Evolutionary conservation across 2,888 invertebrate species (phyloP).

Genomic region (Cremastinae sp.): DNA sequence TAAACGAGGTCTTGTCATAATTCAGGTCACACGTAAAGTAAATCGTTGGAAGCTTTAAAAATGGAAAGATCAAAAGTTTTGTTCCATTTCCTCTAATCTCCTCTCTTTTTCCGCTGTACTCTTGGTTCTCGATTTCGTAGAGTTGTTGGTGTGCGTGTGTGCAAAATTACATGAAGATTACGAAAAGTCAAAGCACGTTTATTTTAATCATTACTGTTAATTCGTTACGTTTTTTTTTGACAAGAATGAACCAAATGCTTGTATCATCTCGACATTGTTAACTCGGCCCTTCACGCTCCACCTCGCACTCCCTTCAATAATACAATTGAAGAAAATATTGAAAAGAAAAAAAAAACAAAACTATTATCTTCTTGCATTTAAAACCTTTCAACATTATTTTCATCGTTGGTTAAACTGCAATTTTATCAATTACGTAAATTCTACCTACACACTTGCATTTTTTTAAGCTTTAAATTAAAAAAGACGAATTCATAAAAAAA

Average conservation of each 20-base stretch:
- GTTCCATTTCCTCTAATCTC: constrained; percentile 37
- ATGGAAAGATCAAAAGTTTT: constrained; percentile 6
- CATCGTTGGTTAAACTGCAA: too few relatives aligned
- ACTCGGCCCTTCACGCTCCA: constrained; percentile 31
- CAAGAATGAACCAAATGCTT: constrained; percentile 20
- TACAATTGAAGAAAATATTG: constrained; percentile 1
- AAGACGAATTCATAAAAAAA: too few relatives aligned
- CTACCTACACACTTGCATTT: too few relatives aligned
- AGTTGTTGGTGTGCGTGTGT: constrained; percentile 38
- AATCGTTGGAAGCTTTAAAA: background rate
- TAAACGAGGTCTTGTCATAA: background rate
- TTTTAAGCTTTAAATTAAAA: too few relatives aligned
- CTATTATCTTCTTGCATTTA: too few relatives aligned
- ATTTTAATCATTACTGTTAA: too few relatives aligned
- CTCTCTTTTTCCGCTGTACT: constrained; percentile 44
- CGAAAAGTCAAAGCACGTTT: constrained; percentile 35
- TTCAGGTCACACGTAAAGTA: constrained; percentile 11
- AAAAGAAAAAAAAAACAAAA: constrained; percentile 5
- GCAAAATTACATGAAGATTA: constrained; percentile 6
- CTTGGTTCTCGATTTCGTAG: constrained; percentile 47
- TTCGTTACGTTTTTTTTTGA: constrained; percentile 1
- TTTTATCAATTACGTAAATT: too few relatives aligned
- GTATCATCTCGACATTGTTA: constrained; percentile 33
- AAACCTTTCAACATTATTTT: too few relatives aligned
- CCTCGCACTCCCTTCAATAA: constrained; percentile 30